Evolutionary conservation across 35 echinoderm and acorn worm genomes (phyloP).

Genomic region (Amphiura filiformis): DNA sequence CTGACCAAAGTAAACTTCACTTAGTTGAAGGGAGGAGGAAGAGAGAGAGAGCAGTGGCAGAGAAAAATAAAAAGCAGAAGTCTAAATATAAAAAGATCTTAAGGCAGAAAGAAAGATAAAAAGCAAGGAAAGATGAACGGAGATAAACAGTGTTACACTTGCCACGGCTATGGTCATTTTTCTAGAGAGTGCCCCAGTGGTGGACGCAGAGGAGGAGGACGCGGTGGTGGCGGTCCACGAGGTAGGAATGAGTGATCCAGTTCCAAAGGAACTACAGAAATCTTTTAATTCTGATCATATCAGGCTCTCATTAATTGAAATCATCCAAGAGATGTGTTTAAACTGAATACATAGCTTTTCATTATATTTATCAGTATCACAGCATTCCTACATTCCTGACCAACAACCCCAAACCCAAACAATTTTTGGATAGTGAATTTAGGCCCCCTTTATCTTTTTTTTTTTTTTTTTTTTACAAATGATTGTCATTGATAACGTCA

Average conservation of each 20-base stretch:
- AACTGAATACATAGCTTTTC: no score
- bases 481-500: no score
- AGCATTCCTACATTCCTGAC: no score
- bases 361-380: no score
- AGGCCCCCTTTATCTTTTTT: no score
- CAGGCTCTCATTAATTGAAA: no score
- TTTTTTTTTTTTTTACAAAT: no score
- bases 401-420: no score
- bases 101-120: conserved; percentile 8
- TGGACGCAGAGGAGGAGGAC: background rate
- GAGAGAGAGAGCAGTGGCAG: background rate
- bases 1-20: background rate
- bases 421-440: no score
- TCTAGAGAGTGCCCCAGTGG: background rate
- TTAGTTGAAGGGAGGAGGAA: background rate
- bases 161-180: background rate
- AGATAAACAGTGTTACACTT: background rate
- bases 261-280: no score
- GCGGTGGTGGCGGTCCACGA: background rate
- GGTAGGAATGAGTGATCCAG: background rate
- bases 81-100: background rate
- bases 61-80: conserved; percentile 5
- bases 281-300: no score
- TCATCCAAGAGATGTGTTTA: no score
- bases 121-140: background rate